Base-by-base conservation (phyloP, 1,140 invertebrate genomes). In the Drosophila suzukii region DNA sequence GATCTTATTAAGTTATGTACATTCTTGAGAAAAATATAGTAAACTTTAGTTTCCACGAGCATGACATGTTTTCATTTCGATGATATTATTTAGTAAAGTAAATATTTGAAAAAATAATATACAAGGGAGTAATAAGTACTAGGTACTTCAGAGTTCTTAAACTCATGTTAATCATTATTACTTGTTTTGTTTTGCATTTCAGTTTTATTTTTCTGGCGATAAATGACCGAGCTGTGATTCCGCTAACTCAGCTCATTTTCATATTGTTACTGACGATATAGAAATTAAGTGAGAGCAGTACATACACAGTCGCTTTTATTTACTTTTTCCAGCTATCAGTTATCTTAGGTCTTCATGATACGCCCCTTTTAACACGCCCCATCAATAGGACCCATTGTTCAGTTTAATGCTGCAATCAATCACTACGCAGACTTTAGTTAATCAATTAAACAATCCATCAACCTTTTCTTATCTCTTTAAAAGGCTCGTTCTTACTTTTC, bases 371-470 rank as follows among this genome's bases (percentile, higher is more conserved):
- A 34, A 44, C 61, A 67, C 66, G 50, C 50, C 65, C 65, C 65
- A 27, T 71, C 36, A 71, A 71, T 50, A 36, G 51, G 10, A 36
- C 6, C 15, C 44, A 50, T 71, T 71, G 68, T 71, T 30, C 50
- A 71, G 53, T 58, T 58, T 30, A 71, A 47, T 20, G n/a, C 11
- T 17, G 32, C 46, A 57, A 71, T 72, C 66, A 72, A 58, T 72
- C 68, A 71, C 41, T 4, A 10, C 4, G 5, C 17, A n/a, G 34
- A 44, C 8, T 41, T 71, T 71, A 49, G 43, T 57, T 58, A 71
- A 68, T 44, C 53, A 71, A 50, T 71, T 58, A 58, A 72, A 58
- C 38, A 36, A 72, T 58, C 68, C 36, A 58, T 71, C 66, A 58
- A 54, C 10, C 41, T 44, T 49, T n/a, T 11, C 44, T 68, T 58